Base-by-base conservation (phyloP, 2,113 vertebrate species). In the Antennarius striatus region DNA sequence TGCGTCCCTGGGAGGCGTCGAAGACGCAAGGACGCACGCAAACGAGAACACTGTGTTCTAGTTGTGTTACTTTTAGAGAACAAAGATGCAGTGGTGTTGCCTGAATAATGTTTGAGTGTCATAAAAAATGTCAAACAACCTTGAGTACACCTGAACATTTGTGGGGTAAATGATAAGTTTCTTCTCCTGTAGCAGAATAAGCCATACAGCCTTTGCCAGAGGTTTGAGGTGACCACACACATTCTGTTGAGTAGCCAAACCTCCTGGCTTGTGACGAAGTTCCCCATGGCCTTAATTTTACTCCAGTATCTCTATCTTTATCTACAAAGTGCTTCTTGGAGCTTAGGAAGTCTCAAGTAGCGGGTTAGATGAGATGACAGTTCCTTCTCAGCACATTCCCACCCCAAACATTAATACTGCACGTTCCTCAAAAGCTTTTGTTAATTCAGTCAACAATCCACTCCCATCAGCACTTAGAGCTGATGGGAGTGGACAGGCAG, bases 171-270 rank as follows among this genome's bases (percentile, higher is more conserved):
- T 47, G 86, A 84, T 88, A 87, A 86, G 74, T 77, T 84, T 78
- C 86, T 92, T 77, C 88, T 91, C 88, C 91, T 84, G 80, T 60
- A 86, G 61, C 80, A 91, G 79, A 95, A 87, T 72, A 92, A 68
- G 68, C 84, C 90, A 85, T 90, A 91, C 68, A 98, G 60, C 47
- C 85, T 79, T 28, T 68, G 76, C 95, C 96, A 96, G 62, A 97
- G 68, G 78, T 93, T 91, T 0, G 93, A 93, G 28, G 91, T 92
- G 68, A 95, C 86, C 69, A 95, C 61, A 80, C 92, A 96, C 86
- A 96, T 86, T 49, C 92, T 90, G 71, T 83, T 93, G 80, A 94
- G 81, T 10, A 97, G 88, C 95, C 95, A 95, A 47, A 91, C 39
- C 72, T 90, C 90, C 88, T 91, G 93, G 82, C 90, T 91, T 75